Conservation (phyloP, 2,113 vertebrate genomes). For the Laticauda laticaudata region DNA sequence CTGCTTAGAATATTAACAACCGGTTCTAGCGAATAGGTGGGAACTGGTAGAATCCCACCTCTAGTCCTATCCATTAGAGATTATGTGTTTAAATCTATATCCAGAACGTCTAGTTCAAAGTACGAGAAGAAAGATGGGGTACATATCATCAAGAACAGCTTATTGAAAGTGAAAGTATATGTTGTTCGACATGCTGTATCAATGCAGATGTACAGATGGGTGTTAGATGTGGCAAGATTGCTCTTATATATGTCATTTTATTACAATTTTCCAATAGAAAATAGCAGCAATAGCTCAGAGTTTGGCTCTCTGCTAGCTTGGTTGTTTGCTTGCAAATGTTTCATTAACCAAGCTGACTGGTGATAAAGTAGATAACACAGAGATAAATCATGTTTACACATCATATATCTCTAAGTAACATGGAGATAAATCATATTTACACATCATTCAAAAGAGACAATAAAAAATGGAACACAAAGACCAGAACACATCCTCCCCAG, state of each 20-base stretch:
- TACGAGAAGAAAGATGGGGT: background rate
- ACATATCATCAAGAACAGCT: background rate
- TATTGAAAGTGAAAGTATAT: background rate
- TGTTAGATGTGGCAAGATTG: background rate
- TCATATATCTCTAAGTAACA: background rate
- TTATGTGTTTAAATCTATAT: background rate
- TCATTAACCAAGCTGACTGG: background rate
- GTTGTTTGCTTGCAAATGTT: background rate
- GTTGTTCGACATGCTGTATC: background rate
- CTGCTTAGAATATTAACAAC: too few species aligned
- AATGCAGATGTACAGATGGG: background rate
- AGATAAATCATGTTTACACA: background rate
- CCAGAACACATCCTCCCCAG: background rate
- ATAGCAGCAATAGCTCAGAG: background rate
- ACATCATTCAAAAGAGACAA: background rate
- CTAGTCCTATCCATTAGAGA: background rate
- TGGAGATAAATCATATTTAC: background rate
- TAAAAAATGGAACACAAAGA: background rate
- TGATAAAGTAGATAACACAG: background rate
- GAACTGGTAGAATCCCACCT: too few species aligned
- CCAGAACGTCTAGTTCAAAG: background rate
- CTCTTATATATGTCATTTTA: background rate
- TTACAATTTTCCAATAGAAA: background rate
- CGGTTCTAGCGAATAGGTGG: too few species aligned
- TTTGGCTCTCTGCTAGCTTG: background rate